Conservation (phyloP, 2,113 vertebrate species). For the Coreoperca whiteheadi region DNA sequence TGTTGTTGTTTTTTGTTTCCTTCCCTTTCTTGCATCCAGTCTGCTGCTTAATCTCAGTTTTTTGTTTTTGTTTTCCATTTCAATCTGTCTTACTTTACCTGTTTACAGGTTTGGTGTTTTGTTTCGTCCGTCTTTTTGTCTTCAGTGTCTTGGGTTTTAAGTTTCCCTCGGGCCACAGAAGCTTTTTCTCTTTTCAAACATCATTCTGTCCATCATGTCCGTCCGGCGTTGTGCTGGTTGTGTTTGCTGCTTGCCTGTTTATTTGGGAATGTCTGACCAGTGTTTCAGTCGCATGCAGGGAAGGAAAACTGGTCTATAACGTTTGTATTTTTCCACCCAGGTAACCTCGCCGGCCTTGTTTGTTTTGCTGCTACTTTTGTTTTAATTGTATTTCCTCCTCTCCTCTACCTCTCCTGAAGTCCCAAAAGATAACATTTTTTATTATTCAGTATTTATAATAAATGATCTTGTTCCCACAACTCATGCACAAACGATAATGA, state of each 20-base stretch:
- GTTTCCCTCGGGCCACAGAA: background rate
- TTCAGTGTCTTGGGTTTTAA: background rate
- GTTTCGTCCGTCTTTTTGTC: background rate
- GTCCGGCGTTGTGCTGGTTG: conserved; percentile 7
- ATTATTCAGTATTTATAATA: conserved; percentile 1
- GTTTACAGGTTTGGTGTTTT: conserved; percentile 20
- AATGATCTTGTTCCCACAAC: too few relatives aligned
- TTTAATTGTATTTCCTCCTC: background rate
- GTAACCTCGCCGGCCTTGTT: conserved; percentile 13
- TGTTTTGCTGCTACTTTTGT: conserved; percentile 34
- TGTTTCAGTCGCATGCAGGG: conserved; percentile 26
- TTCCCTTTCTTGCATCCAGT: conserved; percentile 27
- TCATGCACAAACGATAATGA: too few relatives aligned
- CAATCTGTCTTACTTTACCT: background rate
- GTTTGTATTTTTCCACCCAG: conserved; percentile 43
- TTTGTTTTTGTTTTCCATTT: background rate
- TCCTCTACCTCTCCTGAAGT: conserved; percentile 31
- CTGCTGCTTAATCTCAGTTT: conserved; percentile 12
- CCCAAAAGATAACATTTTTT: conserved; percentile 38
- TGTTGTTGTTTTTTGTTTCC: too few relatives aligned
- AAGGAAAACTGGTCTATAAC: conserved; percentile 58
- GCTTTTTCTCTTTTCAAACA: background rate
- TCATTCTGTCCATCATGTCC: conserved; percentile 2
- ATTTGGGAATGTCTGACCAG: conserved; percentile 11
- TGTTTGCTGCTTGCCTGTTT: conserved; percentile 40